Evolutionary conservation across 2,888 invertebrate genomes (phyloP).

Genomic region (Ligdia adustata): DNA sequence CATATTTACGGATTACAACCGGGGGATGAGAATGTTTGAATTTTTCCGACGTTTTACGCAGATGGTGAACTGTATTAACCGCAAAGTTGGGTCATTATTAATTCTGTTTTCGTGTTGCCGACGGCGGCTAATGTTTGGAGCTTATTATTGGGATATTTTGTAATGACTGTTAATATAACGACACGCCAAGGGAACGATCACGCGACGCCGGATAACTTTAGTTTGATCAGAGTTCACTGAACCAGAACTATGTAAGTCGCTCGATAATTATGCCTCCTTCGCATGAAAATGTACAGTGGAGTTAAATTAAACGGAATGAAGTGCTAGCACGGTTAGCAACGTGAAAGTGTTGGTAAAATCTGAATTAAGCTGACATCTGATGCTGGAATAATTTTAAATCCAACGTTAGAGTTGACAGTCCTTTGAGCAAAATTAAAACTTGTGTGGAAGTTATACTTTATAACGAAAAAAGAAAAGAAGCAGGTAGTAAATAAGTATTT

Average conservation of each 20-base stretch:
- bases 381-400: conserved; percentile 3
- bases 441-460: background rate
- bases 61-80: conserved; percentile 69
- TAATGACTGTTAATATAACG: conserved; percentile 78
- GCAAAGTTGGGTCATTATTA: conserved; percentile 76
- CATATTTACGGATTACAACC: conserved; percentile 58
- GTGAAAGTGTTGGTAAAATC: background rate
- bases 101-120: conserved; percentile 75
- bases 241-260: conserved; percentile 36
- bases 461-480: too few relatives aligned
- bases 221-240: conserved; percentile 57
- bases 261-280: conserved; percentile 24
- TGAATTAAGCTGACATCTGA: conserved; percentile 14
- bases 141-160: conserved; percentile 79
- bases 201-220: conserved; percentile 59
- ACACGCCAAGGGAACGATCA: conserved; percentile 67
- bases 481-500: too few relatives aligned
- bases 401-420: background rate
- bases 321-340: background rate
- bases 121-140: conserved; percentile 70
- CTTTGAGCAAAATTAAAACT: background rate
- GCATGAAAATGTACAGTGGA: conserved; percentile 14
- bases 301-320: conserved; percentile 3
- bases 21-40: conserved; percentile 55
- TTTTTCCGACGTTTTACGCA: conserved; percentile 64